phyloP scores from a whole-genome alignment of 1,140 invertebrate genomes.

The Triops cancriformis region DNA sequence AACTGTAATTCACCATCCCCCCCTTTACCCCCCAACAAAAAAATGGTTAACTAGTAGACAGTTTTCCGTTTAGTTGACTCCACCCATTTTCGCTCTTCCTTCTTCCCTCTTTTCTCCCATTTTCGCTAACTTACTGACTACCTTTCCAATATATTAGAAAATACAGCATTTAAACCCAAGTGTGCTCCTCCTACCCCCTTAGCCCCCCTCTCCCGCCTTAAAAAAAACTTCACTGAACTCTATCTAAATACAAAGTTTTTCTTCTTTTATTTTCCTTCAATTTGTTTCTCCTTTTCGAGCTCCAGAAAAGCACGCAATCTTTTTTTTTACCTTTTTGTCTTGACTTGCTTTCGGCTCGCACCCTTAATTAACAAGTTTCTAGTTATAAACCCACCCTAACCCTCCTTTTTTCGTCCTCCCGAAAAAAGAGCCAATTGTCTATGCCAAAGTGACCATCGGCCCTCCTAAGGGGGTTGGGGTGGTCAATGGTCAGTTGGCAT shows the following conservation, averaged over 20 bases:
- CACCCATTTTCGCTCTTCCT: background rate
- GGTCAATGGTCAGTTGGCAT: background rate
- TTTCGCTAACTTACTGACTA: slow-evolving; percentile 6
- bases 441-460: background rate
- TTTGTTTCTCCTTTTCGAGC: background rate
- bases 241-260: background rate
- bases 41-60: background rate
- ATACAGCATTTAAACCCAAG: no score
- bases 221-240: background rate
- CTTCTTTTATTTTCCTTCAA: slow-evolving; percentile 12
- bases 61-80: background rate
- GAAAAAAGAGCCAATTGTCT: background rate
- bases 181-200: background rate
- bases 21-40: background rate
- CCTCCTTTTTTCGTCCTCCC: background rate
- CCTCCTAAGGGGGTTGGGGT: background rate
- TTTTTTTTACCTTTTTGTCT: slow-evolving; percentile 5
- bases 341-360: no score
- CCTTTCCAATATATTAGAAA: background rate
- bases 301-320: background rate
- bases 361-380: no score
- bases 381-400: no score
- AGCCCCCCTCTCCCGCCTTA: background rate
- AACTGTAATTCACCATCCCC: background rate
- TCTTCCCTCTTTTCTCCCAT: background rate